A percentile compares a stretch with the other conserved stretches of the same genome.
phyloP scores from a whole-genome alignment of 1,140 invertebrate genomes.

The Papilio machaon region DNA sequence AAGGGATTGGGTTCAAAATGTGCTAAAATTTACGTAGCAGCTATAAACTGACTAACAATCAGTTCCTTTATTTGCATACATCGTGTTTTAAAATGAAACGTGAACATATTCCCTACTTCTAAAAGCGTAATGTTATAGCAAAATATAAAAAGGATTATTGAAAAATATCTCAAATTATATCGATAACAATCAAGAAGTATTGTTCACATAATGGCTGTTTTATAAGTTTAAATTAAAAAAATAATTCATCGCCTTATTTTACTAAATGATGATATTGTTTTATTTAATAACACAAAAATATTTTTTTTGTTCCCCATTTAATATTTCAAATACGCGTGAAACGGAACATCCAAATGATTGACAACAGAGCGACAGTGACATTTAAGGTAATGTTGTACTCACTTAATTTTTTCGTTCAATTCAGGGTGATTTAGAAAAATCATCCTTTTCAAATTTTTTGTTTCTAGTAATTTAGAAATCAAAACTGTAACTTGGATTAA shows the following conservation, averaged over 20 bases:
- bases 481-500: no score
- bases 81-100: neutral
- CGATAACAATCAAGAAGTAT: no score
- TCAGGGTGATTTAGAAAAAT: neutral
- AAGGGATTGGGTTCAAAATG: neutral
- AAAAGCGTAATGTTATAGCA: neutral
- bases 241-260: neutral
- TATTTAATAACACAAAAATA: neutral
- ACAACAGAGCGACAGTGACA: slow-evolving; percentile 1
- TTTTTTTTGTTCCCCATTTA: neutral
- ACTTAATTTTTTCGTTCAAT: neutral
- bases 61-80: neutral
- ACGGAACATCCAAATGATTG: neutral
- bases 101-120: neutral
- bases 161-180: no score
- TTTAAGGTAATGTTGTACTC: neutral
- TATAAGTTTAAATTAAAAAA: no score
- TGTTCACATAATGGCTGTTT: no score
- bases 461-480: neutral
- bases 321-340: neutral
- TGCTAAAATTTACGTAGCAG: neutral
- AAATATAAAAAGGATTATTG: no score
- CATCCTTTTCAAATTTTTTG: no score
- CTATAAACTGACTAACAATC: neutral
- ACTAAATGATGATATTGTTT: neutral